These are phyloP conservation scores for Tapera naevia DNA, from an alignment of 2,797 vertebrate genomes.

Conservation along the genomic window DNA sequence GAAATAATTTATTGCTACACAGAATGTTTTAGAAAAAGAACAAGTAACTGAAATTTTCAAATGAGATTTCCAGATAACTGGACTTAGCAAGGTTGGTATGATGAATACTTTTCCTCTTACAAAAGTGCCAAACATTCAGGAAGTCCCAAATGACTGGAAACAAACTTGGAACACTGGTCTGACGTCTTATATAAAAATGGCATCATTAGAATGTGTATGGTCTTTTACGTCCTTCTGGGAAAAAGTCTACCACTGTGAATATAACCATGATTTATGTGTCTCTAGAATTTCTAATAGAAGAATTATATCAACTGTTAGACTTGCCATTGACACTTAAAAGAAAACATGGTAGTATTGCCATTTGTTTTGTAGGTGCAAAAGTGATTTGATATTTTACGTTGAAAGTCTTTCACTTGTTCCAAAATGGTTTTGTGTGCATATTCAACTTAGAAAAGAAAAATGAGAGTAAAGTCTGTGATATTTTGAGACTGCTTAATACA, in stretches of 20 bases:
- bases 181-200: neutral
- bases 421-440: neutral
- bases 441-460: neutral
- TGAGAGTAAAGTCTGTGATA: neutral
- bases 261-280: neutral
- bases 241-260: neutral
- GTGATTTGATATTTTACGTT: neutral
- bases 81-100: accelerated
- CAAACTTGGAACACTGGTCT: neutral
- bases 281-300: neutral
- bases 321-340: neutral
- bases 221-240: neutral
- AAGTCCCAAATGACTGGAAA: neutral
- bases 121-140: neutral
- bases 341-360: neutral
- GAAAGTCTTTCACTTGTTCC: neutral
- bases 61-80: neutral
- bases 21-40: neutral
- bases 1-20: neutral
- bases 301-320: neutral
- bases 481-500: neutral
- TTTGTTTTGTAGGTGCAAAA: neutral
- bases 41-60: neutral
- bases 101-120: neutral
- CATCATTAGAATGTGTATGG: neutral